Base-by-base conservation (phyloP, 2,113 vertebrate species). In the Ondatra zibethicus region DNA sequence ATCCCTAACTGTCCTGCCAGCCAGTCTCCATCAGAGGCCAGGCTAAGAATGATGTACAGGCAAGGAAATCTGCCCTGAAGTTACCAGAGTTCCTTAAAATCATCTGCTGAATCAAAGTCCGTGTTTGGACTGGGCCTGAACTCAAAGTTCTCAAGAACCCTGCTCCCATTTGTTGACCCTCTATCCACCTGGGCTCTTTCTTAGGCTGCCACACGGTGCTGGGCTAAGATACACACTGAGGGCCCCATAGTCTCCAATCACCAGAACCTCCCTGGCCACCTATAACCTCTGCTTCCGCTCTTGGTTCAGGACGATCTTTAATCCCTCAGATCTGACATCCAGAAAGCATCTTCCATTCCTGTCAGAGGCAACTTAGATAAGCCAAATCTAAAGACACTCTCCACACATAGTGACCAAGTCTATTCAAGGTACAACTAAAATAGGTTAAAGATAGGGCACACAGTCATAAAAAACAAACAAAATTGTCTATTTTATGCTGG, bases 311-410 rank as follows among this genome's bases (percentile, higher is more conserved):
- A 50, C 12, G 66, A 36, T 42, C 47, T 89, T 93, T 91, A 61
- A 63, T 36, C 61, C 42, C 36, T 89, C 66, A 92, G 70, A 94
- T 65, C 86, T 85, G 63, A 76, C 58, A 91, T 52, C n/a, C 65
- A 92, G 91, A 66, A 96, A 87, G 73, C 84, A 90, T 36, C 61
- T 91, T 68, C 92, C 82, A 75, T 68, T 63, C 55, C 25, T 14
- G 39, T 45, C 85, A 92, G 75, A 97, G 70, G 80, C 95, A 97
- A 97, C 77, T 47, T 55, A 23, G 77, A 92, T 12, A 93, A 87
- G 27, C 86, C 85, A 92, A 42, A 95, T 90, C 45, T 90, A 94
- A 94, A 96, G 93, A 96, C 73, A 91, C 17, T 72, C 75, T 90
- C 47, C 61, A 93, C 45, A 84, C 63, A 95, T 39, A 84, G 76